Evolutionary conservation across 2,113 vertebrate genomes (phyloP).

Genomic region (Strix aluco): DNA sequence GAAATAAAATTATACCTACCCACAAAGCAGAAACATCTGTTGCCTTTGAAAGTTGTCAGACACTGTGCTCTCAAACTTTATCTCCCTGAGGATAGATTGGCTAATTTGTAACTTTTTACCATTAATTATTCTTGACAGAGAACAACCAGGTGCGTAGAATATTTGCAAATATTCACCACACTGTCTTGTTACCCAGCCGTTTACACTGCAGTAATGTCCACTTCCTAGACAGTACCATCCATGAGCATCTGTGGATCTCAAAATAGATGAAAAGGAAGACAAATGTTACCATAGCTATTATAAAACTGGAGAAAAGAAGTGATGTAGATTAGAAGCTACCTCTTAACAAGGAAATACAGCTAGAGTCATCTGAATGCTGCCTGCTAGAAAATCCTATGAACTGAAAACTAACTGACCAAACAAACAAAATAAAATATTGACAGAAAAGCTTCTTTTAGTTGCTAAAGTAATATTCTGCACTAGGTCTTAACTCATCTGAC

Average conservation of each 20-base stretch:
- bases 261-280: background rate
- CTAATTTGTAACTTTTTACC: background rate
- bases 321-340: background rate
- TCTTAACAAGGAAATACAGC: background rate
- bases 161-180: background rate
- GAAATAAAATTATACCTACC: background rate
- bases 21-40: background rate
- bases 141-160: background rate
- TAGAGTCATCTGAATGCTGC: background rate
- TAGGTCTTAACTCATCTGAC: background rate
- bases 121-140: background rate
- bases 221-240: background rate
- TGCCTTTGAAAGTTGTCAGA: background rate
- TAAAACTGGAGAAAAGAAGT: background rate
- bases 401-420: background rate
- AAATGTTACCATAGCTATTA: background rate
- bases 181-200: background rate
- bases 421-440: rapidly evolving
- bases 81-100: background rate
- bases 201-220: background rate
- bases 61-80: background rate
- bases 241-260: background rate
- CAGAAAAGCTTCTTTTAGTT: background rate
- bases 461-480: background rate
- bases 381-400: background rate